Percentiles rank a stretch among this genome's conserved stretches.
phyloP scores from a whole-genome alignment of 2,113 vertebrate genomes.

The Pangasianodon hypophthalmus region DNA sequence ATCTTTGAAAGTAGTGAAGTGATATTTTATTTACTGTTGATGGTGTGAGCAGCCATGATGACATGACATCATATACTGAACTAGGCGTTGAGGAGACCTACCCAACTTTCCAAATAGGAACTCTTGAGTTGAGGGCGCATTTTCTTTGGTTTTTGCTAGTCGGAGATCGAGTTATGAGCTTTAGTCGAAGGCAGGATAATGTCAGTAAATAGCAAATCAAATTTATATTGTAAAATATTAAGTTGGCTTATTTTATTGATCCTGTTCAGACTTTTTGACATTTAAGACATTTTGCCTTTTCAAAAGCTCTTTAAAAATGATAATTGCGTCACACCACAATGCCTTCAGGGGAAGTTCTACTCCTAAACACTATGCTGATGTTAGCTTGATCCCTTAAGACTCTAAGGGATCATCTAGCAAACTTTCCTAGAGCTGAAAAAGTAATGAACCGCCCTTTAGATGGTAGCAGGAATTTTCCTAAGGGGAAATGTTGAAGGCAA shows the following conservation, averaged over 20 bases:
- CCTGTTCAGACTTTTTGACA: background rate
- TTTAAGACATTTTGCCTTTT: background rate
- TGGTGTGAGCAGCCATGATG: background rate
- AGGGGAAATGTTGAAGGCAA: constrained; percentile 3
- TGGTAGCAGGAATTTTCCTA: background rate
- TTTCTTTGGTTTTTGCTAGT: background rate
- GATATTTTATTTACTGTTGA: background rate
- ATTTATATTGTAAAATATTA: background rate
- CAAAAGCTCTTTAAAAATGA: background rate
- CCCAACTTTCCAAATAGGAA: background rate
- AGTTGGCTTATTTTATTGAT: background rate
- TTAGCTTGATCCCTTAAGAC: background rate
- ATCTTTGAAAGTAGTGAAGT: background rate
- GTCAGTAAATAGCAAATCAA: background rate
- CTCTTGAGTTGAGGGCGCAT: background rate
- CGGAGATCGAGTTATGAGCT: background rate
- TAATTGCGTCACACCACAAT: background rate
- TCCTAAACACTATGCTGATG: background rate
- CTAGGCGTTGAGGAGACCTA: background rate
- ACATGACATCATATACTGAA: background rate
- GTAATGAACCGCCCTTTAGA: background rate
- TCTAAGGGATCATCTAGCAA: background rate
- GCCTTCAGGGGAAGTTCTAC: background rate
- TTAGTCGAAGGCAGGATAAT: background rate
- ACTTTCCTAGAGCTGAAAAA: constrained; percentile 11